Conservation (phyloP, 2,113 vertebrate species). For the Brachyistius frenatus region DNA sequence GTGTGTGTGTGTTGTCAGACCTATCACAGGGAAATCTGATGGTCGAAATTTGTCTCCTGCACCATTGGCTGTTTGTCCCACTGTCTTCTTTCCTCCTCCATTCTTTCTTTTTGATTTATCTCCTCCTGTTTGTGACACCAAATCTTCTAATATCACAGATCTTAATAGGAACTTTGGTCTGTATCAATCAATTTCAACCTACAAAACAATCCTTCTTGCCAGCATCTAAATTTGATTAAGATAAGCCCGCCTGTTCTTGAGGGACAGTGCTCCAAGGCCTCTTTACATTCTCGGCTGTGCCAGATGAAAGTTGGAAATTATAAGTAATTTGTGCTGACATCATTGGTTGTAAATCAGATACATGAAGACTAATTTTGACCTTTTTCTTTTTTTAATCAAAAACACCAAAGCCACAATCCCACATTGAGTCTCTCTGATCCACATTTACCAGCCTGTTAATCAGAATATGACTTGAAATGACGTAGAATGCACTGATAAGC, state of each 20-base stretch:
- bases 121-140: not conserved
- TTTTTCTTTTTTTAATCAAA: not conserved
- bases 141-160: conserved; percentile 3
- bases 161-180: conserved; percentile 8
- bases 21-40: conserved; percentile 38
- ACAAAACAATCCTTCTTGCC: not conserved
- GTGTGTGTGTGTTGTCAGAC: conserved; percentile 29
- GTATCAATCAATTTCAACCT: conserved; percentile 10
- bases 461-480: not conserved
- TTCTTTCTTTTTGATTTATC: conserved; percentile 25
- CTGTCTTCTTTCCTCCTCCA: conserved; percentile 26
- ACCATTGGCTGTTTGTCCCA: conserved; percentile 28
- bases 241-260: conserved; percentile 1
- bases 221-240: not conserved
- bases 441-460: not conserved
- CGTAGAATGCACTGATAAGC: too few relatives aligned
- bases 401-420: not conserved
- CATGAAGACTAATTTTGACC: not conserved
- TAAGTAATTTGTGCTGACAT: not conserved
- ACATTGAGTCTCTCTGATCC: not conserved
- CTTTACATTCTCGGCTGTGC: too few relatives aligned
- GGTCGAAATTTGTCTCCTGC: conserved; percentile 48
- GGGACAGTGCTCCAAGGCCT: not conserved
- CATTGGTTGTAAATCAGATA: too few relatives aligned
- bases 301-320: too few relatives aligned